A percentile compares a stretch with the other conserved stretches of the same genome.
These are phyloP conservation scores for Lasioglossum pauxillum DNA, from an alignment of 2,888 invertebrate genomes.

Conservation along the genomic window DNA sequence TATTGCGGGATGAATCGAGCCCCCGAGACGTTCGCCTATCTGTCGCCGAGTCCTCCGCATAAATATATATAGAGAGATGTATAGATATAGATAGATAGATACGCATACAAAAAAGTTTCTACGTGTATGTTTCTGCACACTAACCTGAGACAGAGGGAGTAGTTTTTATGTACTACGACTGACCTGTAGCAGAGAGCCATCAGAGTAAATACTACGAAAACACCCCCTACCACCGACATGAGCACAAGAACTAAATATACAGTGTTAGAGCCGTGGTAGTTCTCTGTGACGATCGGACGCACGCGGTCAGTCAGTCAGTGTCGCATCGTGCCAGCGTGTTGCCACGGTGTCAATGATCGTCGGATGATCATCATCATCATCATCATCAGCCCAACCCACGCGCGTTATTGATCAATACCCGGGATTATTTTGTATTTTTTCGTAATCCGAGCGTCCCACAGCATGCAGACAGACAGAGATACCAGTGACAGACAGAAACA, in stretches of 20 bases:
- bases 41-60: constrained; percentile 2
- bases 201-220: constrained; percentile 99
- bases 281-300: constrained; percentile 88
- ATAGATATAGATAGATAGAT: constrained; percentile 45
- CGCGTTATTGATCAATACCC: constrained; percentile 11
- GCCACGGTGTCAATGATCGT: constrained; percentile 29
- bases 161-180: constrained; percentile 99
- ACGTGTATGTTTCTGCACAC: constrained; percentile 91
- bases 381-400: constrained; percentile 5
- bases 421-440: constrained; percentile 54
- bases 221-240: constrained; percentile 99
- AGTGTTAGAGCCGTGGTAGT: constrained; percentile 98
- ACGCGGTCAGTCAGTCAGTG: constrained; percentile 33
- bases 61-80: constrained; percentile 39
- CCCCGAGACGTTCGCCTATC: neutral
- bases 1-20: neutral
- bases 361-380: neutral
- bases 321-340: constrained; percentile 53
- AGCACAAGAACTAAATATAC: constrained; percentile 98
- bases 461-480: constrained; percentile 87
- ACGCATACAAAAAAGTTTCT: constrained; percentile 71
- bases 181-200: constrained; percentile 99
- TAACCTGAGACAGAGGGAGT: constrained; percentile 99
- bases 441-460: constrained; percentile 84
- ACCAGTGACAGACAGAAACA: constrained; percentile 86